A percentile compares a stretch with the other conserved stretches of the same genome.
Conservation (phyloP, 2,113 vertebrate species). For the Callorhinus ursinus region DNA sequence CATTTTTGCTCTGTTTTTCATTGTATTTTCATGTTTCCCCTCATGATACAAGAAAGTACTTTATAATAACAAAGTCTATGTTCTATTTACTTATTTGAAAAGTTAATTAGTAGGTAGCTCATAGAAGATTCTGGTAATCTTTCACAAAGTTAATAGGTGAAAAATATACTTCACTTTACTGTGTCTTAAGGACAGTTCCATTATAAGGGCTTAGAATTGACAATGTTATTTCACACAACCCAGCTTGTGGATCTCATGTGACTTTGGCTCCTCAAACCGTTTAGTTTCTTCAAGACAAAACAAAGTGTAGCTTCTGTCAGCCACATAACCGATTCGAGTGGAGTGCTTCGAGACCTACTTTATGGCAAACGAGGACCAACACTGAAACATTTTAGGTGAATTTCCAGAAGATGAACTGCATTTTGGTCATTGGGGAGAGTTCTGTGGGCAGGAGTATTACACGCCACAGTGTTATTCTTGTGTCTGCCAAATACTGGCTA, state of each 20-base stretch:
- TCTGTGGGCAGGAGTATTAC: not conserved
- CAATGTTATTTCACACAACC: not conserved
- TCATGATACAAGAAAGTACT: not conserved
- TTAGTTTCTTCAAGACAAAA: not conserved
- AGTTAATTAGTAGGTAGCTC: not conserved
- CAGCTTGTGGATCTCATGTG: not conserved
- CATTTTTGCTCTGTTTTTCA: not conserved
- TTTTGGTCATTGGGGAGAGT: not conserved
- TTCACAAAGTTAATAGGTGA: not conserved
- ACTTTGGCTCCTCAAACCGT: not conserved
- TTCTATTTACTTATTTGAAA: not conserved
- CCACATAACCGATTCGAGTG: not conserved
- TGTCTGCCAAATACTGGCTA: not conserved
- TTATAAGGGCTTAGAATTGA: not conserved
- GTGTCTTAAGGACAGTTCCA: not conserved
- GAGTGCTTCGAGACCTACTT: not conserved
- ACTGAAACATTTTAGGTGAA: not conserved
- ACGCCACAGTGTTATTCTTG: not conserved
- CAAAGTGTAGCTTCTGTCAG: not conserved
- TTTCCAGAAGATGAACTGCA: not conserved
- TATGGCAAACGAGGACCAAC: not conserved
- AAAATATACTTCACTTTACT: not conserved
- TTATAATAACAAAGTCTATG: not conserved
- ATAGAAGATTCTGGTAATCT: not conserved
- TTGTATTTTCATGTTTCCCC: not conserved